phyloP scores from a whole-genome alignment of 2,888 invertebrate species.

The Meiosimyza platycephala region DNA sequence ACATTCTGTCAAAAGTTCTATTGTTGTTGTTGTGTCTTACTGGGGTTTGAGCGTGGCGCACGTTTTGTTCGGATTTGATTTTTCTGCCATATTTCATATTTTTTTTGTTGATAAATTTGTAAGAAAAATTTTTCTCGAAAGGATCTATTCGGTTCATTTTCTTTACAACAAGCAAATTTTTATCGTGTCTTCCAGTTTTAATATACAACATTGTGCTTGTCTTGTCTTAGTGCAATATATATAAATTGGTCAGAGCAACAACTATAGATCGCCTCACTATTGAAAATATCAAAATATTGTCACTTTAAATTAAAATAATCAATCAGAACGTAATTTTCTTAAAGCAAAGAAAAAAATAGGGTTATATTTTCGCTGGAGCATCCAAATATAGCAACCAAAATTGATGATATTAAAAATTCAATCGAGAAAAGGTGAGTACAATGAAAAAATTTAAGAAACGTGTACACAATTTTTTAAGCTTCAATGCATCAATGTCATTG shows the following conservation, averaged over 20 bases:
- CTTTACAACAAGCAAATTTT: constrained; percentile 22
- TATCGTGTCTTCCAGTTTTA: constrained; percentile 12
- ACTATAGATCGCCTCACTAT: neutral
- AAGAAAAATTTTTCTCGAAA: constrained; percentile 11
- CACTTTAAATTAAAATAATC: neutral
- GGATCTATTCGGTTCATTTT: constrained; percentile 15
- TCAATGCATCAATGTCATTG: too few relatives aligned
- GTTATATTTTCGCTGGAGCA: too few relatives aligned
- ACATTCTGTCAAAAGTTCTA: too few relatives aligned
- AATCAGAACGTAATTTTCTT: neutral
- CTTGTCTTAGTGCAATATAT: neutral
- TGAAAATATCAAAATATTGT: neutral
- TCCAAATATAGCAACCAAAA: too few relatives aligned
- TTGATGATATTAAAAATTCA: too few relatives aligned
- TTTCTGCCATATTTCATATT: constrained; percentile 30
- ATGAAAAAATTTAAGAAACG: too few relatives aligned
- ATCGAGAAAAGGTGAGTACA: too few relatives aligned
- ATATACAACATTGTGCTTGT: neutral
- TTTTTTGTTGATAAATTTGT: constrained; percentile 15
- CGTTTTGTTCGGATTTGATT: constrained; percentile 26
- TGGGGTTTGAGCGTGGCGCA: neutral
- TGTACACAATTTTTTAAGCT: too few relatives aligned
- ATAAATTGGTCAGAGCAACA: neutral
- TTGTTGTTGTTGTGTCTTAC: too few relatives aligned
- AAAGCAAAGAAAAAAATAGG: too few relatives aligned